A percentile compares a stretch with the other conserved stretches of the same genome.
Conservation (phyloP, 1,140 invertebrate species). For the Magallana gigas region DNA sequence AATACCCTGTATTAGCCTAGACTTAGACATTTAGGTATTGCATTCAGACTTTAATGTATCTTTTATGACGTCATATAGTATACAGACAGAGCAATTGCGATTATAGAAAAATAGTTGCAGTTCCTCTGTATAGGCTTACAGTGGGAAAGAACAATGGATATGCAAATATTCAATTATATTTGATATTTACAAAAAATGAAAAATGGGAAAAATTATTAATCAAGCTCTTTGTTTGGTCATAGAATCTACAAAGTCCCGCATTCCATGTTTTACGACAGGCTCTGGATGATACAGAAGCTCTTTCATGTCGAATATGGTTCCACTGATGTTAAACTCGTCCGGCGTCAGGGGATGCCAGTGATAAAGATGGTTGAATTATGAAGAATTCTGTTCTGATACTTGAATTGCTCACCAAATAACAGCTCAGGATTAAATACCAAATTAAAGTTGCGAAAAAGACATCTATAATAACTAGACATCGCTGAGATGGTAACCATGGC, state of each 20-base stretch:
- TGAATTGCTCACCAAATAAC: constrained; percentile 75
- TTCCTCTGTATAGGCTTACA: too few species aligned
- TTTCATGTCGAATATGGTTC: constrained; percentile 73
- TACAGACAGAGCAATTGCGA: too few species aligned
- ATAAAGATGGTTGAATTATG: constrained; percentile 80
- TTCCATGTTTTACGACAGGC: constrained; percentile 77
- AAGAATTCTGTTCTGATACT: constrained; percentile 79
- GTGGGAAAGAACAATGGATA: too few species aligned
- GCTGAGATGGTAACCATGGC: too few species aligned
- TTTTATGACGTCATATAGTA: too few species aligned
- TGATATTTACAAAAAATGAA: background rate
- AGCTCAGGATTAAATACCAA: constrained; percentile 78
- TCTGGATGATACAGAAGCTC: constrained; percentile 77
- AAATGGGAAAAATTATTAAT: constrained; percentile 71
- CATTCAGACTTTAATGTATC: too few species aligned
- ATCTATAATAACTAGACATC: too few species aligned
- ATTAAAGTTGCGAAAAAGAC: constrained; percentile 72
- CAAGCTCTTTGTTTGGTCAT: constrained; percentile 77
- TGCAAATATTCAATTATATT: too few species aligned
- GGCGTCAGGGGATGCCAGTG: constrained; percentile 81
- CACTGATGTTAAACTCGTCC: constrained; percentile 75
- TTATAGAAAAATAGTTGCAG: too few species aligned
- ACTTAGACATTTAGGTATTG: too few species aligned
- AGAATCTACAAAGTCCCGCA: constrained; percentile 77
- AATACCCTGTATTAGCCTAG: too few species aligned